Evolutionary conservation across 2,113 vertebrate genomes (phyloP).

Genomic region (Grallaria varia): DNA sequence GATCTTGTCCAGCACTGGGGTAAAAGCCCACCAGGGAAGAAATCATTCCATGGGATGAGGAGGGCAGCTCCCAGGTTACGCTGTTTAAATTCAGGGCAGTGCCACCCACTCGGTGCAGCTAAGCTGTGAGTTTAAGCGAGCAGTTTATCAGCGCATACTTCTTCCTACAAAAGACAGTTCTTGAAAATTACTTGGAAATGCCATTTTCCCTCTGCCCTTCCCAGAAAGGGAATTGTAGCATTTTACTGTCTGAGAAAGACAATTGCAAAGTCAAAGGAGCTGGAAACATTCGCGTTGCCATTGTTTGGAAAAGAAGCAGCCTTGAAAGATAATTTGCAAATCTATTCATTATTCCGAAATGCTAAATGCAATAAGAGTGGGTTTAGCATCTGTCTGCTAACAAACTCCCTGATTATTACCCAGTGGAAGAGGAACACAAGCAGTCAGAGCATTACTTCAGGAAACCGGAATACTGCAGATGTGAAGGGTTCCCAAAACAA

Average conservation of each 20-base stretch:
- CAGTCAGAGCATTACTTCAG: constrained; percentile 25
- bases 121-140: neutral
- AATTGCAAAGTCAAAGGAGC: constrained; percentile 45
- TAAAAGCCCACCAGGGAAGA: neutral
- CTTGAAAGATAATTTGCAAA: constrained; percentile 66
- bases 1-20: rapidly evolving
- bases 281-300: constrained; percentile 59
- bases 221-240: neutral
- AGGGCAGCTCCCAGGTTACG: neutral
- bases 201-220: neutral
- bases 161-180: neutral
- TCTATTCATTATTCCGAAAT: constrained; percentile 69
- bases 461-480: neutral
- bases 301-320: constrained; percentile 59
- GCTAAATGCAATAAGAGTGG: constrained; percentile 34
- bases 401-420: constrained; percentile 48
- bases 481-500: constrained; percentile 19
- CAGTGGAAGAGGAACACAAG: constrained; percentile 19
- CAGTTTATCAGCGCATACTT: neutral
- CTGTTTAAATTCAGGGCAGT: neutral
- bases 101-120: neutral
- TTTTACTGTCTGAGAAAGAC: neutral
- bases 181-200: constrained; percentile 1
- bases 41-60: neutral
- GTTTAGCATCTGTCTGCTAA: constrained; percentile 63